A percentile compares a stretch with the other conserved stretches of the same genome.
Conservation (phyloP, 2,113 vertebrate species). For the Elephas maximus region DNA sequence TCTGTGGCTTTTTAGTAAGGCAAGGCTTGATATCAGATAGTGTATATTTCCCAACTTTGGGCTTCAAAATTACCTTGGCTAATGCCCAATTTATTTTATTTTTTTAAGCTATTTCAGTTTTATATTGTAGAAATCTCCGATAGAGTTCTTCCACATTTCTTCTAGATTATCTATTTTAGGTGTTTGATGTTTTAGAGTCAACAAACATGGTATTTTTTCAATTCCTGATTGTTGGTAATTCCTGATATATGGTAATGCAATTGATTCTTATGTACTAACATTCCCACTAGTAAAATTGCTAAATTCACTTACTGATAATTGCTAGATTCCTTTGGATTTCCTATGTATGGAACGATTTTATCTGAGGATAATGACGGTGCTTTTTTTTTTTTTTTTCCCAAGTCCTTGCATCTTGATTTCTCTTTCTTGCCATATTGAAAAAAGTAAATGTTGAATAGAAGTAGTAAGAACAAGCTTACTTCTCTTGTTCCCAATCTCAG, state of each 20-base stretch:
- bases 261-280: neutral
- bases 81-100: neutral
- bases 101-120: neutral
- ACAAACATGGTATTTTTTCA: neutral
- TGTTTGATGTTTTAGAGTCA: neutral
- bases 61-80: neutral
- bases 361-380: neutral
- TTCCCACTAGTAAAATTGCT: neutral
- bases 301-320: neutral
- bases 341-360: neutral
- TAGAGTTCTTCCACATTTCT: neutral
- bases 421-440: neutral
- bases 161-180: neutral
- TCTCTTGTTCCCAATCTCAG: neutral
- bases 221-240: neutral
- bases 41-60: neutral
- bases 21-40: neutral
- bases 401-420: neutral
- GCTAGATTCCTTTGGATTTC: neutral
- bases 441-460: neutral
- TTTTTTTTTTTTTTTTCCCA: neutral
- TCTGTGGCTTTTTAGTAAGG: neutral
- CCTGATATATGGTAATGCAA: neutral
- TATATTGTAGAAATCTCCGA: neutral
- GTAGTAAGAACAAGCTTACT: neutral